These are phyloP conservation scores for Amitus sp. DNA, from an alignment of 2,888 invertebrate genomes.

Conservation along the genomic window DNA sequence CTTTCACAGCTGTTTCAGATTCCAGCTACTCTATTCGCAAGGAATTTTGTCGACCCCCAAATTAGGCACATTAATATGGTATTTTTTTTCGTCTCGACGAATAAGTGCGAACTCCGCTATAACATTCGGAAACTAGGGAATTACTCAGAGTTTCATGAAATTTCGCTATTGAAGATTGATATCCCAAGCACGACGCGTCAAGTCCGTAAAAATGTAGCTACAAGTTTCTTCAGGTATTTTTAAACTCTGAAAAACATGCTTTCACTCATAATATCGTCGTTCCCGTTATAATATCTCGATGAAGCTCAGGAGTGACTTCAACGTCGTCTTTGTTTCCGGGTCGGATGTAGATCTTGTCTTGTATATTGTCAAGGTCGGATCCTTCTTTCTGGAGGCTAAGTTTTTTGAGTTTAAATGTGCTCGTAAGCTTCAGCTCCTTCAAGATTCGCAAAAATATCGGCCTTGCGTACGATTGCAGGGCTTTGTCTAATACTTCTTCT, in stretches of 20 bases:
- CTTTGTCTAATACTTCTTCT: conserved; percentile 63
- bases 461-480: conserved; percentile 72
- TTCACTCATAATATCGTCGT: conserved; percentile 62
- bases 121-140: too few species aligned
- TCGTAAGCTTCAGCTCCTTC: conserved; percentile 71
- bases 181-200: too few species aligned
- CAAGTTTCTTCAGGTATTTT: not conserved
- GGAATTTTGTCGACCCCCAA: too few species aligned
- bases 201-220: too few species aligned
- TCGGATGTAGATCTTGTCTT: conserved; percentile 69
- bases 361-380: conserved; percentile 68
- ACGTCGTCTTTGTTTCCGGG: conserved; percentile 70
- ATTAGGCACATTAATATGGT: too few species aligned
- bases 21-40: too few species aligned
- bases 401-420: conserved; percentile 77
- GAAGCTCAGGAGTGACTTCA: conserved; percentile 69
- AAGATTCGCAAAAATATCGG: conserved; percentile 73
- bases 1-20: too few species aligned
- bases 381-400: conserved; percentile 72
- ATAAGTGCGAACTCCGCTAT: too few species aligned
- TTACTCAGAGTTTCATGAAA: too few species aligned
- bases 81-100: too few species aligned
- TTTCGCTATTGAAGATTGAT: not conserved
- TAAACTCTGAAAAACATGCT: too few species aligned
- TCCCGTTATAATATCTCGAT: conserved; percentile 67